Conservation (phyloP, 2,113 vertebrate genomes). For the Rhinogobius similis region DNA sequence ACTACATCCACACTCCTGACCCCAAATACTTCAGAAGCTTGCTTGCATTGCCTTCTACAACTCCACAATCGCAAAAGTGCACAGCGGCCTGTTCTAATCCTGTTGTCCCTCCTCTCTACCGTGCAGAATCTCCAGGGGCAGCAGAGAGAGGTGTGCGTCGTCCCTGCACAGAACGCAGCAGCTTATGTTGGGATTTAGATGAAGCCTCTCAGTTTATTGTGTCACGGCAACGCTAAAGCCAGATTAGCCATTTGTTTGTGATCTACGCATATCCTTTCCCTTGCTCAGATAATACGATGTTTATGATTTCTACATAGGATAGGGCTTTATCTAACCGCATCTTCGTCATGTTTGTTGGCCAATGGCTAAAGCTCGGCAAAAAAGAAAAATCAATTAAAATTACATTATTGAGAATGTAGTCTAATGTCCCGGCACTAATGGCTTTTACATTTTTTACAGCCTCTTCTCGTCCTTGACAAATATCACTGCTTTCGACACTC, state of each 20-base stretch:
- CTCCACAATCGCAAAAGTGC: conserved; percentile 10
- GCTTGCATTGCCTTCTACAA: conserved; percentile 19
- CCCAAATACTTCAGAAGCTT: conserved; percentile 19
- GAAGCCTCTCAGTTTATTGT: conserved; percentile 69
- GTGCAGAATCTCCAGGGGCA: conserved; percentile 6
- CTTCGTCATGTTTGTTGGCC: conserved; percentile 6
- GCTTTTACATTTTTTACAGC: neutral
- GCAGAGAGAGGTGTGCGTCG: conserved; percentile 43
- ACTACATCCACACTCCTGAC: conserved; percentile 34
- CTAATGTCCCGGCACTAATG: neutral
- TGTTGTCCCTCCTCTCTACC: conserved; percentile 23
- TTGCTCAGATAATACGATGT: conserved; percentile 30
- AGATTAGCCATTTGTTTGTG: conserved; percentile 69
- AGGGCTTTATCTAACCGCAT: conserved; percentile 2
- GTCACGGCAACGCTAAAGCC: conserved; percentile 64
- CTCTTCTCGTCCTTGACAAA: neutral
- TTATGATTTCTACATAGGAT: conserved; percentile 34
- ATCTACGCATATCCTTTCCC: conserved; percentile 45
- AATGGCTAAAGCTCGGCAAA: neutral
- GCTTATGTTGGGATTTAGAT: conserved; percentile 73
- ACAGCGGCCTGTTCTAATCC: conserved; percentile 8
- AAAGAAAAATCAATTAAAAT: conserved; percentile 23
- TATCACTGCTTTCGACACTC: neutral
- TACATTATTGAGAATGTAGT: conserved; percentile 1
- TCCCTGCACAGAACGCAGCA: conserved; percentile 54